A percentile compares a stretch with the other conserved stretches of the same genome.
These are phyloP conservation scores for Penaeus monodon DNA, from an alignment of 2,888 invertebrate genomes.

Conservation along the genomic window DNA sequence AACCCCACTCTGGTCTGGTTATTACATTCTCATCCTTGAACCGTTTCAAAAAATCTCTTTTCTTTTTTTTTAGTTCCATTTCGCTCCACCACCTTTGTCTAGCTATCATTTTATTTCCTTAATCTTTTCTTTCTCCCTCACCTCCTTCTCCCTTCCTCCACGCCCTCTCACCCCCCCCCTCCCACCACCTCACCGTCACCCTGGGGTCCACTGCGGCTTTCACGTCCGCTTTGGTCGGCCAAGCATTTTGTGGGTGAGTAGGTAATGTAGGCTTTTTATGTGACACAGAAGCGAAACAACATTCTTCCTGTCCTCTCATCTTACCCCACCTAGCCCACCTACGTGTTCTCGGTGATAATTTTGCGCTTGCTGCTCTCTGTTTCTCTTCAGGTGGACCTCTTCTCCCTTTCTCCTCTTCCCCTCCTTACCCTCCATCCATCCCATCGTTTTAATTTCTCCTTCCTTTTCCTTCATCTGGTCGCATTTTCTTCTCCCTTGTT, in stretches of 20 bases:
- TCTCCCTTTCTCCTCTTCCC: not conserved
- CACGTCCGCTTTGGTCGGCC: not conserved
- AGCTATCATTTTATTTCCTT: not conserved
- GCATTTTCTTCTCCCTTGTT: not conserved
- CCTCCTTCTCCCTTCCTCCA: slow-evolving; percentile 1
- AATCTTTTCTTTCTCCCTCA: not conserved
- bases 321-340: not conserved
- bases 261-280: not conserved
- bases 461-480: not conserved
- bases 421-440: not conserved
- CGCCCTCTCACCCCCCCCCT: not conserved
- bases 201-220: not conserved
- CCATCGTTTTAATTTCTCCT: not conserved
- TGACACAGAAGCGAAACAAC: too few species aligned
- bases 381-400: not conserved
- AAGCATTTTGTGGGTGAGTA: slow-evolving; percentile 23
- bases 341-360: not conserved
- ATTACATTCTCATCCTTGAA: not conserved
- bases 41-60: not conserved
- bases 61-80: not conserved
- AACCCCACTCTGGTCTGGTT: slow-evolving; percentile 5
- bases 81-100: not conserved
- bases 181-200: not conserved
- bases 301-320: not conserved
- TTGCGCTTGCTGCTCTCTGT: too few species aligned